Conservation (phyloP, 2,888 invertebrate species). For the Prosopocoilus inquinatus region DNA sequence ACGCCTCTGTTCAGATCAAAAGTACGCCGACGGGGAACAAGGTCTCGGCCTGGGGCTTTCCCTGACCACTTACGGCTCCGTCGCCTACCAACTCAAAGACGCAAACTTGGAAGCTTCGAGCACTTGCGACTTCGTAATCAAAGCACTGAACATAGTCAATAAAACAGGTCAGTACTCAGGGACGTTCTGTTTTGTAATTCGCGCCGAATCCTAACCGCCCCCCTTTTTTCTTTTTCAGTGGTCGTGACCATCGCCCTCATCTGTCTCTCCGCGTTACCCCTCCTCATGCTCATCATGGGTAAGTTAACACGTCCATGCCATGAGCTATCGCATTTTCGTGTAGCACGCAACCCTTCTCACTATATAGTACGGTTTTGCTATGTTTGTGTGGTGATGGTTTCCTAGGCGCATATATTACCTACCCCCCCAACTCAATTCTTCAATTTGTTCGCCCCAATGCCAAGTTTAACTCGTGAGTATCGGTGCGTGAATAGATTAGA, state of each 20-base stretch:
- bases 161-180: slow-evolving; percentile 61
- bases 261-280: slow-evolving; percentile 66
- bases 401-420: no score
- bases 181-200: not conserved
- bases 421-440: no score
- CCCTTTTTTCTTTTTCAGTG: slow-evolving; percentile 56
- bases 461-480: no score
- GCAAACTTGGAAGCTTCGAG: slow-evolving; percentile 75
- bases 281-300: slow-evolving; percentile 78
- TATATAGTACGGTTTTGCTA: not conserved
- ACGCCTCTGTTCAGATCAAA: slow-evolving; percentile 64
- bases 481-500: no score
- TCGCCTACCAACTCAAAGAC: slow-evolving; percentile 76
- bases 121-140: slow-evolving; percentile 70
- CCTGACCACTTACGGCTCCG: slow-evolving; percentile 70
- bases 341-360: slow-evolving; percentile 2
- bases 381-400: no score
- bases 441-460: no score
- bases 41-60: slow-evolving; percentile 49
- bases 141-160: slow-evolving; percentile 70
- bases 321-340: not conserved
- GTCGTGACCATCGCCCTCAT: slow-evolving; percentile 69
- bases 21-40: slow-evolving; percentile 53
- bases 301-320: slow-evolving; percentile 47
- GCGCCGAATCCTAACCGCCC: not conserved